These are phyloP conservation scores for Strigamia maritima DNA, from an alignment of 2,888 invertebrate genomes.

Conservation along the genomic window DNA sequence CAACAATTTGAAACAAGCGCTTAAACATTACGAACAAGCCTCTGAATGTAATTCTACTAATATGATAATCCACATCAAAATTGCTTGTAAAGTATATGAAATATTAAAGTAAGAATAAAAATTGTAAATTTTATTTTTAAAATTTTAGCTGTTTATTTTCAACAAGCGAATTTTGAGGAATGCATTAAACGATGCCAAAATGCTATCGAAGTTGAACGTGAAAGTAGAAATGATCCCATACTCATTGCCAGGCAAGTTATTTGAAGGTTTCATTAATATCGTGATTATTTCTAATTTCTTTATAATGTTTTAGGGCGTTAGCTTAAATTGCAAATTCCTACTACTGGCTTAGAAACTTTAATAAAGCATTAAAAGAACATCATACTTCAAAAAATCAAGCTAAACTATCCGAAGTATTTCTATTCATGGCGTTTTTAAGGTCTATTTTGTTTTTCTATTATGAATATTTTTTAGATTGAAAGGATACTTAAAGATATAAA, in stretches of 20 bases:
- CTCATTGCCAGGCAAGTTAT: constrained; percentile 77
- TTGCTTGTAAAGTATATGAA: constrained; percentile 62
- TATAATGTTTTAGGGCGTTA: constrained; percentile 53
- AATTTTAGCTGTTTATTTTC: constrained; percentile 83
- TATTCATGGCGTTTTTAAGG: neutral
- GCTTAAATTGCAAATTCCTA: constrained; percentile 57
- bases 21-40: constrained; percentile 79
- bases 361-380: constrained; percentile 91
- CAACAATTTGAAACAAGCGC: constrained; percentile 58
- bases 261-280: neutral
- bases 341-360: constrained; percentile 63
- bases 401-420: constrained; percentile 51
- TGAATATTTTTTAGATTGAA: constrained; percentile 69
- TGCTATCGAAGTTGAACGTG: constrained; percentile 91
- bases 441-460: neutral
- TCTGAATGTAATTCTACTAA: constrained; percentile 84
- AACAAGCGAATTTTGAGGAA: constrained; percentile 84
- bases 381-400: constrained; percentile 91
- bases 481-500: constrained; percentile 81
- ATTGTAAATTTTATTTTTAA: neutral
- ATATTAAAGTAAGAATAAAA: neutral
- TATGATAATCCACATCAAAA: constrained; percentile 89
- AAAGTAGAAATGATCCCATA: constrained; percentile 95
- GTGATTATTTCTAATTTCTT: neutral
- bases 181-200: constrained; percentile 90